Base-by-base conservation (phyloP, 2,888 invertebrate species). In the Thumatha senex region DNA sequence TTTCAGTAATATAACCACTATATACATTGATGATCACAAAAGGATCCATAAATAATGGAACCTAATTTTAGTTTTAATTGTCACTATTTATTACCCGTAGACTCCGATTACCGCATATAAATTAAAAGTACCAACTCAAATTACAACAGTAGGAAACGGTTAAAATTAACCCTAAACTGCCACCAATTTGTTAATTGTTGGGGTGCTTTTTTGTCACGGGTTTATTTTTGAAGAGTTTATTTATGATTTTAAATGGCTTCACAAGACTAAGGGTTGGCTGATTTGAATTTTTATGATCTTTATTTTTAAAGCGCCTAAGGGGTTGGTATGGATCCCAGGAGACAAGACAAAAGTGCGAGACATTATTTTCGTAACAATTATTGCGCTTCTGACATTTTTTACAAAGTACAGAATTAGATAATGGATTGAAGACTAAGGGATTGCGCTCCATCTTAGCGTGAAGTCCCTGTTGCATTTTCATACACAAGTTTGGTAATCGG, bases 121-220 rank as follows among this genome's bases (percentile, higher is more conserved):
- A 70, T 65, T 51, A 66, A 68, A 75, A 74, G 18, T 36, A 76
- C 66, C 64, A 67, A 64, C 73, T 71, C 70, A 63, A 64, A 67
- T 76, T 69, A 72, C 74, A 74, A 72, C 71, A 70, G 72, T 71
- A 81, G 84, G 82, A 84, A 86, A 73, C 72, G 77, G 79, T 80
- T 87, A 88, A 87, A 86, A 77, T 86, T 87, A 89, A 86, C 87
- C 86, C 84, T 76, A 79, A 82, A 83, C 78, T 76, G 78, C 80
- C 71, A 80, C 74, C 85, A 74, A 89, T 89, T 89, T 87, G 90
- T 89, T 90, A 89, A 90, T 90, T 88, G 90, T 88, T 82, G 72
- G 86, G 87, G 83, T 68, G 63, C 58, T 74, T 77, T 24, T 78
- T 86, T 85, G 80, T 81, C 62, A 60, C 48, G 63, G 5, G 18